A percentile compares a stretch with the other conserved stretches of the same genome.
phyloP scores from a whole-genome alignment of 2,797 vertebrate species.

The Malurus splendens region DNA sequence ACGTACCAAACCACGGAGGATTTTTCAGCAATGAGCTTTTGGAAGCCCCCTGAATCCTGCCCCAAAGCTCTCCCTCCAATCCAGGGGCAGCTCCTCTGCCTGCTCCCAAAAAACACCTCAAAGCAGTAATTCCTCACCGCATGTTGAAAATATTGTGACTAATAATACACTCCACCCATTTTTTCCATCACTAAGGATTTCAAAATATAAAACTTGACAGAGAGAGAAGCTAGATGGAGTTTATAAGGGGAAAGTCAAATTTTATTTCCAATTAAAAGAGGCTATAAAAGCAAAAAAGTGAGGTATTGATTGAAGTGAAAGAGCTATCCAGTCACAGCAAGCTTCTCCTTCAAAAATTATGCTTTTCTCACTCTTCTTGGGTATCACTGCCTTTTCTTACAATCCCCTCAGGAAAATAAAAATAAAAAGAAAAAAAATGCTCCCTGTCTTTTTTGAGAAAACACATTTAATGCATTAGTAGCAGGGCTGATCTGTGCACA shows the following conservation, averaged over 20 bases:
- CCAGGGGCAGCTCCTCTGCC: neutral
- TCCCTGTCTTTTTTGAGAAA: neutral
- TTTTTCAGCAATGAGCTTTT: neutral
- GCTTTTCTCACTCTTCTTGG: neutral
- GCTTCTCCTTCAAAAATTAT: neutral
- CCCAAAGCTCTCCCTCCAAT: neutral
- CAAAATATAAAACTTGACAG: constrained; percentile 11
- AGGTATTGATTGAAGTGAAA: neutral
- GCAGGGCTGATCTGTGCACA: neutral
- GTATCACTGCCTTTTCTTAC: neutral
- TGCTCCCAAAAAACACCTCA: neutral
- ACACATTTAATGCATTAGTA: neutral
- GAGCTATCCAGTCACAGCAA: neutral
- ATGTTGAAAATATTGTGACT: constrained; percentile 23
- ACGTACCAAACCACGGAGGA: neutral
- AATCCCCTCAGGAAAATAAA: neutral
- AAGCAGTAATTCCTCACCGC: neutral
- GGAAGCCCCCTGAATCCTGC: neutral
- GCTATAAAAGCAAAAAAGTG: neutral
- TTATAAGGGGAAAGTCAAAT: neutral
- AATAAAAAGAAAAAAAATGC: neutral
- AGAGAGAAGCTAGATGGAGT: neutral
- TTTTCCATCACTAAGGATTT: neutral
- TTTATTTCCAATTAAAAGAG: neutral
- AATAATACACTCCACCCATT: constrained; percentile 11